Evolutionary conservation across 2,888 invertebrate species (phyloP), one percentile per base, ranked within the genome.

Genomic region (Rotaria sp.): DNA sequence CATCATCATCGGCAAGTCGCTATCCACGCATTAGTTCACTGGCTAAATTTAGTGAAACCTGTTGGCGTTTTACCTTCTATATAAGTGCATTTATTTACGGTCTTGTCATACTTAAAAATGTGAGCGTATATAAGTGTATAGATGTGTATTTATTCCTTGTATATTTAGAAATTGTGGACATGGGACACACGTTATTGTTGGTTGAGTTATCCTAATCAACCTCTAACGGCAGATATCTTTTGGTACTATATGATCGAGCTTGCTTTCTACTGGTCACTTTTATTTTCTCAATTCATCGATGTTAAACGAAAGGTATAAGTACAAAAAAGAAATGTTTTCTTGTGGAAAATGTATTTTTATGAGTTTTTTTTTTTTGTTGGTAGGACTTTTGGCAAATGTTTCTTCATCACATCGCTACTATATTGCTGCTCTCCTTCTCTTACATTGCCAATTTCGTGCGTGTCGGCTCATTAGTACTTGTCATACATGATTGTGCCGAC

Each of bases 211-310:
- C 95, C 95, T 35, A 93, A 94, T 91, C 95, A 95, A 93, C 94
- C 94, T 90, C 92, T 96, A 38, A 93, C 94, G 24, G 92, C 91
- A 88, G 96, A 95, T 90, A 92, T 96, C 84, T 97, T 96, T 95
- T 97, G 96, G 96, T 96, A 98, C 92, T 99, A 98, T 92, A 96
- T 97, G 94, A 93, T 96, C 88, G 96, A 96, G 84, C 93, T 95
- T 91, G 94, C 95, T 52, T 97, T 97, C 92, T 99, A 98, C 91
- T 96, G 96, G 95, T 95, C 97, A 35, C 92, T 97, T 87, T 94
- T 87, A 95, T 45, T 89, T 88, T 87, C 87, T 89, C 90, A 87
- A 88, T 89, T 45, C 85, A 89, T n/a, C 88, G 97, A 98, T 91
- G 95, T 96, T 86, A 94, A 94, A 88, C 94, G 96, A 88, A 93